A percentile compares a stretch with the other conserved stretches of the same genome.
Conservation (phyloP, 2,797 vertebrate genomes). For the Siniperca obscura region DNA sequence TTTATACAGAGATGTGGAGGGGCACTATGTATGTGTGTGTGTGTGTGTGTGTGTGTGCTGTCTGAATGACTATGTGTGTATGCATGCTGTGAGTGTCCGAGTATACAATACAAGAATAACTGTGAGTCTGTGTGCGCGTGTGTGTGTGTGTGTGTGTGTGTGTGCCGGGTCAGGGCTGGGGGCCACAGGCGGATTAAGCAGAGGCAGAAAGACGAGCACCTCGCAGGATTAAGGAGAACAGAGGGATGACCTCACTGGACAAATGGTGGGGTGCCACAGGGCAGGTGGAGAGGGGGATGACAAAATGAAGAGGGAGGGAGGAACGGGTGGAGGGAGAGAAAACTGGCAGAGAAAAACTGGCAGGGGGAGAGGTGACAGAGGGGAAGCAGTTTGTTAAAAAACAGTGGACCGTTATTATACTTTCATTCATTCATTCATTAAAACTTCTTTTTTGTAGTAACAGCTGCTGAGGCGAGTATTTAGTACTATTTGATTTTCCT, state of each 20-base stretch:
- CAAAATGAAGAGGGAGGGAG: constrained; percentile 32
- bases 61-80: constrained; percentile 38
- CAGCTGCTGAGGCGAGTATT: too few relatives aligned
- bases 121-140: constrained; percentile 49
- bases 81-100: constrained; percentile 59
- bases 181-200: constrained; percentile 81
- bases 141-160: constrained; percentile 42
- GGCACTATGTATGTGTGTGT: constrained; percentile 34
- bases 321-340: constrained; percentile 39
- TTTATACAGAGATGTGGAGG: constrained; percentile 78
- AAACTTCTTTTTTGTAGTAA: background rate
- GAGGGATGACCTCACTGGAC: constrained; percentile 84
- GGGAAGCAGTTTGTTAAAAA: background rate
- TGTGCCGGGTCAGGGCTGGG: constrained; percentile 58
- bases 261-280: constrained; percentile 72
- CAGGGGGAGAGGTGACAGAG: background rate
- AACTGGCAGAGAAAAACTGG: constrained; percentile 19
- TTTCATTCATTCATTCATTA: background rate
- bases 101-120: constrained; percentile 78
- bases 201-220: constrained; percentile 84
- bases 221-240: constrained; percentile 81
- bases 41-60: constrained; percentile 31
- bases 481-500: too few relatives aligned
- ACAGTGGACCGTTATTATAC: background rate
- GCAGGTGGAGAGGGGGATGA: constrained; percentile 62